Evolutionary conservation across 30 jellyfish, hydroid and myxozoan genomes (phyloP).

Genomic region (Pelagia noctiluca): DNA sequence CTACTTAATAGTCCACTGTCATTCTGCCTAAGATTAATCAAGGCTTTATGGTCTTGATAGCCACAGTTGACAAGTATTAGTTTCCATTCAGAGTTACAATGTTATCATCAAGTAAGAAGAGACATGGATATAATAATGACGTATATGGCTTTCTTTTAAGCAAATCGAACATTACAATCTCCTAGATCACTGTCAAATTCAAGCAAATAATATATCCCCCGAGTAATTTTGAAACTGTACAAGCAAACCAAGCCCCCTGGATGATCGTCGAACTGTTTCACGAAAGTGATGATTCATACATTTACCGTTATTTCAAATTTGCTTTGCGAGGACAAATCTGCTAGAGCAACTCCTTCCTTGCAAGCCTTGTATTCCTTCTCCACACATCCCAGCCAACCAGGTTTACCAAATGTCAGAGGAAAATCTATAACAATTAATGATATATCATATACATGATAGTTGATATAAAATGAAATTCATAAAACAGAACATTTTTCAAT

Average conservation of each 20-base stretch:
- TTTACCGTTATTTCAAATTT: slow-evolving; percentile 79
- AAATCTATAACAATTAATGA: slow-evolving; percentile 2
- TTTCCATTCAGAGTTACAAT: background rate
- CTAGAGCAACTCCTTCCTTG: slow-evolving; percentile 63
- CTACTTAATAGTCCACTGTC: too few species aligned
- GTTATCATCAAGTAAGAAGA: too few species aligned
- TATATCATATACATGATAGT: background rate
- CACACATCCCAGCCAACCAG: slow-evolving; percentile 77
- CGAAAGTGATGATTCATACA: background rate
- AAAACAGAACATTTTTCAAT: background rate
- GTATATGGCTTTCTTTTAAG: too few species aligned
- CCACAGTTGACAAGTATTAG: too few species aligned
- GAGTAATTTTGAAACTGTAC: background rate
- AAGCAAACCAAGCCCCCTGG: background rate
- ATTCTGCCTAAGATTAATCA: too few species aligned
- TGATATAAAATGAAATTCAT: background rate
- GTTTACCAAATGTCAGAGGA: slow-evolving; percentile 76
- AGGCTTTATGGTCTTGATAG: too few species aligned
- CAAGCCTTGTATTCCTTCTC: slow-evolving; percentile 73
- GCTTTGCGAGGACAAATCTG: slow-evolving; percentile 87
- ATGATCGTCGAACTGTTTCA: background rate
- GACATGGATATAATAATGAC: too few species aligned
- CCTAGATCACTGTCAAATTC: too few species aligned
- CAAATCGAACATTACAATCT: too few species aligned
- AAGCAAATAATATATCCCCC: too few species aligned